Evolutionary conservation across 2,797 vertebrate genomes (phyloP), one percentile per base, ranked within the genome.

Genomic region (Gallirallus australis): DNA sequence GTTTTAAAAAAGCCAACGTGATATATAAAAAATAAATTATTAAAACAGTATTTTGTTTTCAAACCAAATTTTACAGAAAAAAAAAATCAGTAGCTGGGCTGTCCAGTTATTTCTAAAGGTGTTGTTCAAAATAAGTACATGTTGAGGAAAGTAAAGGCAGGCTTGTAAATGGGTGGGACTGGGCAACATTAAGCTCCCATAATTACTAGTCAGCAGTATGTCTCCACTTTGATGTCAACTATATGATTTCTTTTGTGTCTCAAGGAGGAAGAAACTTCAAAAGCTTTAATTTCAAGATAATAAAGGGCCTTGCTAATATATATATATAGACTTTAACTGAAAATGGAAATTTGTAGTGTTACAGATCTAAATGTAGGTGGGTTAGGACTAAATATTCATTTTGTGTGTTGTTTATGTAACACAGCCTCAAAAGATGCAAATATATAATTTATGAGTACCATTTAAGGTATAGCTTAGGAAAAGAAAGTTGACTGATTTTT

Each of bases 241-340:
- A 8, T 53, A 48, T 75, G 63, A 85, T 97, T 97, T 94, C 96
- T 93, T 97, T 97, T 96, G 90, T 95, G 96, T 97, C 94, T 96
- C 93, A 83, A 93, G 94, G 94, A 97, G 97, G 96, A 98, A 97
- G 96, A 97, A 98, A 97, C 97, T 97, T 98, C 97, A 98, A 98
- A 98, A 97, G 97, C 96, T 93, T 45, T 98, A 96, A 98, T 98
- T 98, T 98, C 90, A 92, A 94, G 97, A 98, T 96, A 97, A 97
- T 97, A 97, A 98, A 98, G 73, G 54, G 40, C 85, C 90, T 90
- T 91, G 66, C 90, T 94, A 96, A 95, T 96, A 92, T 93, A 94
- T 85, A 81, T 86, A 94, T 77, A 94, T 79, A 94, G 78, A 88
- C 91, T 93, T 93, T 23, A 94, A 96, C 61, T 79, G 63, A 78